Conservation (phyloP, 2,797 vertebrate genomes). For the Eulemur albifrons region DNA sequence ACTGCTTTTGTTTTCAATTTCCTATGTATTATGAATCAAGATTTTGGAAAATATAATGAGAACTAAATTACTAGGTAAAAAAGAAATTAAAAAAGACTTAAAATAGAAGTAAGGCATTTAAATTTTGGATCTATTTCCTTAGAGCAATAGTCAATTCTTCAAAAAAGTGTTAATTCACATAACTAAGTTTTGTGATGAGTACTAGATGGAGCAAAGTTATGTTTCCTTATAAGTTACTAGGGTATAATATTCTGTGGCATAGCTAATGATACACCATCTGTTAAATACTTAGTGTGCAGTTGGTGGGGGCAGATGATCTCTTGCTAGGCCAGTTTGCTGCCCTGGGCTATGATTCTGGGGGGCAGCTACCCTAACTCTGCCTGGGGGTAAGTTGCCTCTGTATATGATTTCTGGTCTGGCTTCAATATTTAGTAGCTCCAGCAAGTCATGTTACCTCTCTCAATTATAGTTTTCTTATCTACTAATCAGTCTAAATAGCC, state of each 20-base stretch:
- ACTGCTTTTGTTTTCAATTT: neutral
- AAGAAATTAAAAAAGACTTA: neutral
- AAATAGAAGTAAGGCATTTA: neutral
- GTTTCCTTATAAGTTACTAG: neutral
- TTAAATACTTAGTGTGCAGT: neutral
- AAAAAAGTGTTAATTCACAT: neutral
- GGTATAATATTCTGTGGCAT: neutral
- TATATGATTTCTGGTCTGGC: neutral
- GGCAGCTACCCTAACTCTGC: neutral
- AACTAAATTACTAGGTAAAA: neutral
- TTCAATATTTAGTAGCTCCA: neutral
- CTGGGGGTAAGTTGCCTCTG: neutral
- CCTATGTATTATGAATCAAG: neutral
- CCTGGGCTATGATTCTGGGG: neutral
- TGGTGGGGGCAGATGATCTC: neutral
- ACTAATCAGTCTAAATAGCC: neutral
- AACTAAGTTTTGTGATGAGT: neutral
- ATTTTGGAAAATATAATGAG: neutral
- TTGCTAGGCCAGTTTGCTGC: neutral
- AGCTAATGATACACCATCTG: neutral
- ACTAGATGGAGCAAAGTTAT: neutral
- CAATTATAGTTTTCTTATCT: neutral
- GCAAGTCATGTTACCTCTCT: neutral
- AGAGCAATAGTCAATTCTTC: neutral
- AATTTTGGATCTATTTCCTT: neutral